Evolutionary conservation across 2,113 vertebrate genomes (phyloP), one percentile per base, ranked within the genome.

Genomic region (Tenebrosternarchus preto): DNA sequence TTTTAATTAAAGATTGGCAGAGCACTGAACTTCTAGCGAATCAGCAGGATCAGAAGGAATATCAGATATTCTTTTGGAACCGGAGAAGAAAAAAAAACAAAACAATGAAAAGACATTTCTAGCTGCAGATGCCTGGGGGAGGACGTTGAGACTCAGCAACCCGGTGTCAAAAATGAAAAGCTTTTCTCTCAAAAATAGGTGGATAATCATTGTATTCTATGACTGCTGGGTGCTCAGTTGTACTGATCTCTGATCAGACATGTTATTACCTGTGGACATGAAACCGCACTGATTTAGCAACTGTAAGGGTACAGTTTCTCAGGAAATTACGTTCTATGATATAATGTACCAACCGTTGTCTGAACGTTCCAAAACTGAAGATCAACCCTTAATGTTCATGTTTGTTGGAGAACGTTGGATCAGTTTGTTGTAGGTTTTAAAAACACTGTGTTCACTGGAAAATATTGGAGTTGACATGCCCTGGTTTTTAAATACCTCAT

Each of bases 1-100:
- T 86, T 89, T 91, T 90, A 91, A 90, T 92, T 84, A 89, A 88
- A 88, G 80, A 87, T 86, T 85, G 85, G 68, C 83, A 77, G 88
- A 86, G 76, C 81, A 82, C 85, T 72, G 81, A 82, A 76, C 81
- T 81, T 78, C 55, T 12, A 80, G 78, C 64, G 77, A 64, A 83
- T 90, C 50, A 82, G 73, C 22, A 70, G 82, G 80, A 90, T 89
- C 85, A 85, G 82, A 83, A 77, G 53, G 64, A 72, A 86, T 78
- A 67, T 74, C 77, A 63, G 82, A 82, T 83, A 69, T 87, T 79
- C 83, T 76, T 75, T 79, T 86, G n/a, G 53, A 60, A 16, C 63
- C 27, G 20, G 2, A 39, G 64, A 75, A 84, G 83, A 88, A 9
- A 73, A 73, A 68, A 76, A 8, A 63, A 76, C 46, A 22, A 76